These are phyloP conservation scores for Phalacrocorax carbo DNA, from an alignment of 2,113 vertebrate genomes.

Conservation along the genomic window DNA sequence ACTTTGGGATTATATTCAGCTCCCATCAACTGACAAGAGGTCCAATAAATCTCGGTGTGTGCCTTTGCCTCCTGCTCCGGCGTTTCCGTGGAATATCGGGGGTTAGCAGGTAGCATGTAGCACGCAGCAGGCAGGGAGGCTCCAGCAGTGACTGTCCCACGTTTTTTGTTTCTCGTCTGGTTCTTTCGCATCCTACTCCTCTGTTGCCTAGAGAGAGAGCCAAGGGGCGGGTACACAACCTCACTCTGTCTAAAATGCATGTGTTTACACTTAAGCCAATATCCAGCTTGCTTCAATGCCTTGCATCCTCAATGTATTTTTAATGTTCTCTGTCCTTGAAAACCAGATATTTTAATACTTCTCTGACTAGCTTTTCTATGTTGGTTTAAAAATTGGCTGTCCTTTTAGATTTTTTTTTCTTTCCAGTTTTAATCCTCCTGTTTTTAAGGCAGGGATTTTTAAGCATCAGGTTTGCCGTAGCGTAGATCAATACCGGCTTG, in stretches of 20 bases:
- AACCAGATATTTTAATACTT: neutral
- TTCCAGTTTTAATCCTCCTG: neutral
- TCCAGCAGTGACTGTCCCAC: neutral
- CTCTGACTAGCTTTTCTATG: neutral
- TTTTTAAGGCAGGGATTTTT: neutral
- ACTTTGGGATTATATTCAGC: neutral
- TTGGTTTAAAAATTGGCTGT: neutral
- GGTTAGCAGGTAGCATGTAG: neutral
- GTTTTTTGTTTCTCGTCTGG: neutral
- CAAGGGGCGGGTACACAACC: neutral
- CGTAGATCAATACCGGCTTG: neutral
- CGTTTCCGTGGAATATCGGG: neutral
- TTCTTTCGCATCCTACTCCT: neutral
- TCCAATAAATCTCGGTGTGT: neutral
- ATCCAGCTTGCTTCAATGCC: neutral
- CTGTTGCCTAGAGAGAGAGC: neutral
- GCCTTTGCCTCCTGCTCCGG: too few relatives aligned
- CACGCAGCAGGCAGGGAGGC: neutral
- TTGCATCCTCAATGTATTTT: neutral
- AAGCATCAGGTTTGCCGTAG: neutral
- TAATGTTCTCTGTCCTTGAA: neutral
- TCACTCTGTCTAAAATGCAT: neutral
- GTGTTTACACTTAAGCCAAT: neutral
- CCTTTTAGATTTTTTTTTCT: neutral
- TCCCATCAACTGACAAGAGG: neutral